A percentile compares a stretch with the other conserved stretches of the same genome.
phyloP scores from a whole-genome alignment of 53 echinoderm and acorn worm species.

The Henricia sp. region DNA sequence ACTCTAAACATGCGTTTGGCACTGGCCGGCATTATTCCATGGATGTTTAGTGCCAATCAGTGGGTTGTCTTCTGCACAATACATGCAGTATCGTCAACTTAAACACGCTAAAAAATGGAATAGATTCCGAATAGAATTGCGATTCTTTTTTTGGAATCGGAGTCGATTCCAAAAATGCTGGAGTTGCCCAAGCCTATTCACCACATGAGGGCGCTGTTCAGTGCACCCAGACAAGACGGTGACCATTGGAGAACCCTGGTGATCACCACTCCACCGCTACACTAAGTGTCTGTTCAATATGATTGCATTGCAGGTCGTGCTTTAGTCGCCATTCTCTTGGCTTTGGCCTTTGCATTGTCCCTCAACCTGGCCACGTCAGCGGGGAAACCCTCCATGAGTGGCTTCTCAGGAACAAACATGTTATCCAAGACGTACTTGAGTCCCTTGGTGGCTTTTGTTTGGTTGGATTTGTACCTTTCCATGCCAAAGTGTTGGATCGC shows the following conservation, averaged over 20 bases:
- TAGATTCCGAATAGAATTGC: no score
- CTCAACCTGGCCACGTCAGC: slow-evolving; percentile 50
- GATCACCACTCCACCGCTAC: background rate
- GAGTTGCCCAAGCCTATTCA: no score
- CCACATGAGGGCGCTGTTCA: no score
- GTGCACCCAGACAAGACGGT: no score
- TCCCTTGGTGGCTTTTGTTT: slow-evolving; percentile 75
- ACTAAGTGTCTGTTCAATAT: background rate
- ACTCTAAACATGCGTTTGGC: no score
- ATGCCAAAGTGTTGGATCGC: slow-evolving; percentile 81
- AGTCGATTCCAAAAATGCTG: no score
- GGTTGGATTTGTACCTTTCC: slow-evolving; percentile 88
- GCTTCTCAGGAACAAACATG: slow-evolving; percentile 71
- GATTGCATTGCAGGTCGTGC: slow-evolving; percentile 40
- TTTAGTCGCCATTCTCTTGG: slow-evolving; percentile 64
- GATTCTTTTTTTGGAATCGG: no score
- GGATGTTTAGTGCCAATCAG: no score
- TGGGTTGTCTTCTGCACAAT: no score
- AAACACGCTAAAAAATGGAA: background rate
- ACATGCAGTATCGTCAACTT: no score
- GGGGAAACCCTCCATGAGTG: slow-evolving; percentile 28
- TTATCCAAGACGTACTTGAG: slow-evolving; percentile 79
- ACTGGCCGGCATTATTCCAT: no score
- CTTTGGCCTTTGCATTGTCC: slow-evolving; percentile 64
- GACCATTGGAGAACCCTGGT: background rate